Evolutionary conservation across 2,888 invertebrate genomes (phyloP), one percentile per base, ranked within the genome.

Genomic region (Aquatica leii): DNA sequence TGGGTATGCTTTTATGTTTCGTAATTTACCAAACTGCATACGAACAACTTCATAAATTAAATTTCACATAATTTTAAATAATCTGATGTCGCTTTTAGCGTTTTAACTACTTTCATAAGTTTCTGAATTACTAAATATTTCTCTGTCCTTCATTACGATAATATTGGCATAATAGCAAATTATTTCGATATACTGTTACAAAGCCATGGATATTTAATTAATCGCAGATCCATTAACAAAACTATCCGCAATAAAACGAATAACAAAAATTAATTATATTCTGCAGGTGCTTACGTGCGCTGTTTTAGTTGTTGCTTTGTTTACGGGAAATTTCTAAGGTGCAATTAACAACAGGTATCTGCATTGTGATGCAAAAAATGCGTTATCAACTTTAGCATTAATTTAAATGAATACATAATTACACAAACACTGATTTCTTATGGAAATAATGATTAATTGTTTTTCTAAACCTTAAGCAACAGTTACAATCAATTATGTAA

Each of bases 361-460:
- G 24, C 24, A 24, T n/a, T n/a, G n/a, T n/a, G n/a, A n/a, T n/a
- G n/a, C n/a, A n/a, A n/a, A 24, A 24, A 24, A 24, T 24, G 24
- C 24, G 6, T 24, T 24, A 24, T 24, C 24, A 24, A 24, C 14
- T 14, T n/a, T 40, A 40, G 40, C 12, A 2, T 2, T 40, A 40
- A 40, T 40, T 40, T 40, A 40, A 40, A 40, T 24, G 49, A 49
- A 49, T 15, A 4, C 40, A 53, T 59, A 59, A 54, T 60, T 56
- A 43, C 51, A 37, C 51, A 62, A 56, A 55, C 11, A 15, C 1
- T 24, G 41, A 56, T 54, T 50, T 50, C 54, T 46, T 40, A 49
- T 56, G 41, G 34, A 50, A 55, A 62, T 43, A 43, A 17, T 51
- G 62, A 62, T 62, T 62, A 62, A 62, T 62, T 62, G 51, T 62